These are phyloP conservation scores for Blennius ocellaris DNA, from an alignment of 2,113 vertebrate species.

Conservation along the genomic window DNA sequence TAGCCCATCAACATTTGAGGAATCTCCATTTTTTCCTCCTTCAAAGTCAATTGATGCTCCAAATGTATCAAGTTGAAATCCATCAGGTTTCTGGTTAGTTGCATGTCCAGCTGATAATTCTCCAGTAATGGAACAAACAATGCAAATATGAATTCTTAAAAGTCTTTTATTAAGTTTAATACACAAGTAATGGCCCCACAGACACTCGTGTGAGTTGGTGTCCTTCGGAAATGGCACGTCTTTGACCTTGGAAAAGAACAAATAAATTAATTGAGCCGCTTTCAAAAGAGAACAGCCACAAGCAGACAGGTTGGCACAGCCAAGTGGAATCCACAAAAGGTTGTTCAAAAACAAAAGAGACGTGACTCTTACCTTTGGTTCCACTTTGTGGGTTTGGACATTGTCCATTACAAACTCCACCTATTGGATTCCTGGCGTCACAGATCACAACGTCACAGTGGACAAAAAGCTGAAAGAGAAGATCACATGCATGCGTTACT, in stretches of 20 bases:
- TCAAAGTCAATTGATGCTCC: too few relatives aligned
- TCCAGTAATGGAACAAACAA: neutral
- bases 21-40: too few relatives aligned
- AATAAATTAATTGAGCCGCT: too few relatives aligned
- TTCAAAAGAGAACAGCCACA: neutral
- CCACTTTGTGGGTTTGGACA: constrained; percentile 45
- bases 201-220: constrained; percentile 10
- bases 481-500: neutral
- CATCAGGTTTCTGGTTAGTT: too few relatives aligned
- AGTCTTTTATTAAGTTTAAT: constrained; percentile 31
- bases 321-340: neutral
- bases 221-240: constrained; percentile 13
- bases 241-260: constrained; percentile 55
- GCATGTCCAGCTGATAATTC: too few relatives aligned
- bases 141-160: neutral
- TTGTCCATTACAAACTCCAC: constrained; percentile 51
- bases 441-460: constrained; percentile 78
- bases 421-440: constrained; percentile 53
- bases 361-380: constrained; percentile 34
- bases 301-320: neutral
- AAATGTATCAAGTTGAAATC: too few relatives aligned
- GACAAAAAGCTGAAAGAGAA: constrained; percentile 63
- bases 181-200: constrained; percentile 59
- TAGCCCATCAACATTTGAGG: too few relatives aligned
- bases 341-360: neutral